Evolutionary conservation across 2,888 invertebrate species (phyloP).

Genomic region (Rhabditoides inermis): DNA sequence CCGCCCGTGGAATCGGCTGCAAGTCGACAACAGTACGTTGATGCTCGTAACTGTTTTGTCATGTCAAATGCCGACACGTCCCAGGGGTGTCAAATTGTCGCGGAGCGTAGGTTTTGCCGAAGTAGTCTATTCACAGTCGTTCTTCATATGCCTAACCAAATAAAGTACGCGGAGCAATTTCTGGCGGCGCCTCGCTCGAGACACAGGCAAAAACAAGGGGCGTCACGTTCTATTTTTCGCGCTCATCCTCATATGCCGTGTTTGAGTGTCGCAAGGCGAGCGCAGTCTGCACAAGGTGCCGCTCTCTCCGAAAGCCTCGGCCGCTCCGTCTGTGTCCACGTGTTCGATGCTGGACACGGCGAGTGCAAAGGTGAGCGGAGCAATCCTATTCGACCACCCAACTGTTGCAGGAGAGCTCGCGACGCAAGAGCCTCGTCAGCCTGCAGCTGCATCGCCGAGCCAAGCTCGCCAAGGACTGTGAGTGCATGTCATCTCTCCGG

Average conservation of each 20-base stretch:
- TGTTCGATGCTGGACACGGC: constrained; percentile 45
- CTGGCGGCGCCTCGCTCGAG: background rate
- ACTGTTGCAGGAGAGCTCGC: constrained; percentile 33
- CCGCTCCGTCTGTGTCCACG: constrained; percentile 47
- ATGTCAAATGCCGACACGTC: too few species aligned
- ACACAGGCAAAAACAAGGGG: background rate
- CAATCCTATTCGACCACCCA: too few species aligned
- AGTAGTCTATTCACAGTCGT: too few species aligned
- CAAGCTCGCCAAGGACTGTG: constrained; percentile 34
- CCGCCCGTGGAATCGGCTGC: constrained; percentile 31
- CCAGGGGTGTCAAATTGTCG: too few species aligned
- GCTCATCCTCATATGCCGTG: background rate
- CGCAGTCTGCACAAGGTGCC: constrained; percentile 38
- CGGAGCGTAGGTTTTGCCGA: too few species aligned
- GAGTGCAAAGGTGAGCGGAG: constrained; percentile 31
- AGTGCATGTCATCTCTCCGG: constrained; percentile 1
- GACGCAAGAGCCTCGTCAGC: constrained; percentile 47
- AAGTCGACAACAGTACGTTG: constrained; percentile 38
- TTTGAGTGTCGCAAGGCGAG: constrained; percentile 35
- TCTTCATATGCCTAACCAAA: too few species aligned
- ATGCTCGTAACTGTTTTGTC: too few species aligned
- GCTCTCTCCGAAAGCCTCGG: constrained; percentile 50
- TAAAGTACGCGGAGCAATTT: background rate
- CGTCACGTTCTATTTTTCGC: background rate
- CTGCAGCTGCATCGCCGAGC: constrained; percentile 42